A percentile compares a stretch with the other conserved stretches of the same genome.
Conservation (phyloP, 1,140 invertebrate species). For the Zophobas morio region DNA sequence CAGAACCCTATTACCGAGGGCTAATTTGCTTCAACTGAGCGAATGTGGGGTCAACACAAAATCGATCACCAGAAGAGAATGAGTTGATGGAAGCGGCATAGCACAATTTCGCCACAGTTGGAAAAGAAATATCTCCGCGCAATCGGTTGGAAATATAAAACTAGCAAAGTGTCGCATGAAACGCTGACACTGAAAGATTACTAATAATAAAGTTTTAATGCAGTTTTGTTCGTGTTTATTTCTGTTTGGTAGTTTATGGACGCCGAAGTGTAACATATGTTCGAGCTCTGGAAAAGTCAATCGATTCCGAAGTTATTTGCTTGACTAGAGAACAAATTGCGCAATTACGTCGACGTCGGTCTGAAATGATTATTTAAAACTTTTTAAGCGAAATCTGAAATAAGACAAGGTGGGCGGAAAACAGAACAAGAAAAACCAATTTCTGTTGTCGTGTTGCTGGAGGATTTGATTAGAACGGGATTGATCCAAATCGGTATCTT, state of each 20-base stretch:
- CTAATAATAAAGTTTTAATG: conserved; percentile 42
- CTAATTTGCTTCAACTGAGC: not conserved
- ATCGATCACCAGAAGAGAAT: not conserved
- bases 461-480: conserved; percentile 19
- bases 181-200: conserved; percentile 34
- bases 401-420: conserved; percentile 18
- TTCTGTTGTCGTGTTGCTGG: conserved; percentile 10
- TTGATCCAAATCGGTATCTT: conserved; percentile 14
- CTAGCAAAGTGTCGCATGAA: conserved; percentile 22
- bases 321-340: conserved; percentile 32
- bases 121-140: not conserved
- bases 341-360: conserved; percentile 33
- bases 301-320: conserved; percentile 24
- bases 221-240: conserved; percentile 40
- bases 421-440: conserved; percentile 38
- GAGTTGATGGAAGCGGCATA: not conserved
- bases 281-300: conserved; percentile 27
- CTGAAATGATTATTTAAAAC: conserved; percentile 39
- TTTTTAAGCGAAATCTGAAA: conserved; percentile 20
- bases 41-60: not conserved
- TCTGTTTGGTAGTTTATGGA: conserved; percentile 37
- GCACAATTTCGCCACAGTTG: not conserved
- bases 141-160: conserved; percentile 37
- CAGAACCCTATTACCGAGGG: not conserved
- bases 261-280: conserved; percentile 36